Evolutionary conservation across 2,113 vertebrate species (phyloP).

Genomic region (Xiphophorus maculatus): DNA sequence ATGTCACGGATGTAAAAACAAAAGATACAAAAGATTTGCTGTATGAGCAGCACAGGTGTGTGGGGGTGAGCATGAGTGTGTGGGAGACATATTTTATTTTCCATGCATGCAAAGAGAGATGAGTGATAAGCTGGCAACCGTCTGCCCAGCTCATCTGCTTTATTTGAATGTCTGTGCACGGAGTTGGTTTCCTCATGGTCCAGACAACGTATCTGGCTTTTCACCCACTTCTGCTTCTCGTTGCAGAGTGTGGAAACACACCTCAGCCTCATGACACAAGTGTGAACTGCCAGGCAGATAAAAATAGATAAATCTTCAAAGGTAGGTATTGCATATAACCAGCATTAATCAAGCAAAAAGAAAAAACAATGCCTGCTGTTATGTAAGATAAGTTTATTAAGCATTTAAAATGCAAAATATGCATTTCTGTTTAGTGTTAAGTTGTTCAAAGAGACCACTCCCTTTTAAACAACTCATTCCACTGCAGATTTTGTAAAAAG

Average conservation of each 20-base stretch:
- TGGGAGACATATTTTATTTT: slow-evolving; percentile 52
- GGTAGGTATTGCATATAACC: slow-evolving; percentile 10
- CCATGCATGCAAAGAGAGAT: slow-evolving; percentile 51
- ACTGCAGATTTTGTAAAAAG: slow-evolving; percentile 28
- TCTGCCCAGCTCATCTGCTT: slow-evolving; percentile 41
- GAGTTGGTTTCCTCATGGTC: slow-evolving; percentile 11
- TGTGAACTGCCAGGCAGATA: slow-evolving; percentile 10
- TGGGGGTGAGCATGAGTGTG: neutral
- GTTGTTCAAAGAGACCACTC: neutral
- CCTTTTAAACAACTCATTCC: slow-evolving; percentile 22
- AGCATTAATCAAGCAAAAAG: slow-evolving; percentile 6
- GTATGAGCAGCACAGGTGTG: slow-evolving; percentile 4
- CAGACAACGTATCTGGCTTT: slow-evolving; percentile 19
- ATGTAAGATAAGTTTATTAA: slow-evolving; percentile 10
- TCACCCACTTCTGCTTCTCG: slow-evolving; percentile 20
- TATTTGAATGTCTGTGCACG: slow-evolving; percentile 51
- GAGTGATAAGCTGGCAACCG: slow-evolving; percentile 57
- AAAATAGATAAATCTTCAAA: neutral
- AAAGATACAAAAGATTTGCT: neutral
- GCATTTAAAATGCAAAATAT: slow-evolving; percentile 27
- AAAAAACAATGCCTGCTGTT: slow-evolving; percentile 14
- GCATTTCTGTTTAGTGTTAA: slow-evolving; percentile 13
- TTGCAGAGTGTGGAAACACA: slow-evolving; percentile 30
- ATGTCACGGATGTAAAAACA: too few relatives aligned
- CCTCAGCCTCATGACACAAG: slow-evolving; percentile 28